These are phyloP conservation scores for Acanthosepion lycidas DNA, from an alignment of 2,888 invertebrate species.

Conservation along the genomic window DNA sequence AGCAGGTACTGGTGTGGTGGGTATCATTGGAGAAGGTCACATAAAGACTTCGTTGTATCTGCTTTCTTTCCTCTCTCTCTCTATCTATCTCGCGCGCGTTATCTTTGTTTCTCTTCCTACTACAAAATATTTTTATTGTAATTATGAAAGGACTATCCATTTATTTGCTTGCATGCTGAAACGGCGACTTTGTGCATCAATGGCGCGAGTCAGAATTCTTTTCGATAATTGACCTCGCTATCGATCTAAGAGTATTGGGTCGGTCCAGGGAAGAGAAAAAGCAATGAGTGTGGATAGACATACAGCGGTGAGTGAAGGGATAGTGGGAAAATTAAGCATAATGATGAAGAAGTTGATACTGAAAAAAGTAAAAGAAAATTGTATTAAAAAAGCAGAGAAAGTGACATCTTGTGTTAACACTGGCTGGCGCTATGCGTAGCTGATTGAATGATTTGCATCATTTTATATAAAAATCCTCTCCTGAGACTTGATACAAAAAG, in stretches of 20 bases:
- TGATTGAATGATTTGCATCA: neutral
- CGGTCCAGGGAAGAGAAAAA: too few relatives aligned
- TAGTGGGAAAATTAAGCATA: neutral
- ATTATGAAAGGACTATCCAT: conserved; percentile 33
- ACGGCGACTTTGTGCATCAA: neutral
- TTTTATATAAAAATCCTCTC: neutral
- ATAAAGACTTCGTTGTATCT: neutral
- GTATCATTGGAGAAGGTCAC: neutral
- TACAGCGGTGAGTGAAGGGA: too few relatives aligned
- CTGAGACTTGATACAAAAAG: neutral
- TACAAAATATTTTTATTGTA: neutral
- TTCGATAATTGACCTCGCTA: conserved; percentile 24
- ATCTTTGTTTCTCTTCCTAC: neutral
- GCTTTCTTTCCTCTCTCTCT: neutral
- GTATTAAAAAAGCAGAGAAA: neutral
- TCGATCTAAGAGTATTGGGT: too few relatives aligned
- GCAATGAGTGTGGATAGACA: too few relatives aligned
- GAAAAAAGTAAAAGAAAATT: neutral
- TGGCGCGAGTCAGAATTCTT: conserved; percentile 20
- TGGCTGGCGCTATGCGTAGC: neutral
- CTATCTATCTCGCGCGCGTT: neutral
- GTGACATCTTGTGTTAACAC: neutral
- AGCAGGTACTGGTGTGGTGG: too few relatives aligned
- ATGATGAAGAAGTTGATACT: neutral
- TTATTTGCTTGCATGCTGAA: conserved; percentile 33